Conservation (phyloP, 2,113 vertebrate genomes). For the Chelonoidis abingdonii region DNA sequence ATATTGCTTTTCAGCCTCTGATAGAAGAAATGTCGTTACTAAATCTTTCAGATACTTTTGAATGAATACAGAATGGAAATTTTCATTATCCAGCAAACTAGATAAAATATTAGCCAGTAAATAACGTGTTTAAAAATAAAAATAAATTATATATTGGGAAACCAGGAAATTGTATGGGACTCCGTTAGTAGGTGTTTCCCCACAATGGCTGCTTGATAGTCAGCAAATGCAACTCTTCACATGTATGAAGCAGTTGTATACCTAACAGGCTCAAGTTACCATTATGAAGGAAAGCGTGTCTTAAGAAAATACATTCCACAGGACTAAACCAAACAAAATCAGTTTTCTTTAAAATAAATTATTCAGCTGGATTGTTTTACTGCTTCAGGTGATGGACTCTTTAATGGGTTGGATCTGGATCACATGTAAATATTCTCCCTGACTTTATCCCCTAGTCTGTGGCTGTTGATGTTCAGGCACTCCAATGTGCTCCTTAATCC, state of each 20-base stretch:
- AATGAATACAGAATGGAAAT: neutral
- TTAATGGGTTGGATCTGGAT: neutral
- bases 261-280: neutral
- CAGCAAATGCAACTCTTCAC: neutral
- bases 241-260: fast-evolving
- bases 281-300: neutral
- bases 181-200: neutral
- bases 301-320: neutral
- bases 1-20: neutral
- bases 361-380: neutral
- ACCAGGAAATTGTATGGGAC: neutral
- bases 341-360: neutral
- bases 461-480: neutral
- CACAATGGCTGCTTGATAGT: neutral
- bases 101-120: neutral
- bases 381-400: neutral
- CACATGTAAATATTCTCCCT: neutral
- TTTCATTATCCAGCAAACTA: neutral
- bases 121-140: neutral
- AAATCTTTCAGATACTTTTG: neutral
- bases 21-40: neutral
- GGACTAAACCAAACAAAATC: neutral
- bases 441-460: neutral
- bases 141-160: neutral
- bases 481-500: neutral